phyloP scores from a whole-genome alignment of 1,140 invertebrate species.

The Nasonia vitripennis region DNA sequence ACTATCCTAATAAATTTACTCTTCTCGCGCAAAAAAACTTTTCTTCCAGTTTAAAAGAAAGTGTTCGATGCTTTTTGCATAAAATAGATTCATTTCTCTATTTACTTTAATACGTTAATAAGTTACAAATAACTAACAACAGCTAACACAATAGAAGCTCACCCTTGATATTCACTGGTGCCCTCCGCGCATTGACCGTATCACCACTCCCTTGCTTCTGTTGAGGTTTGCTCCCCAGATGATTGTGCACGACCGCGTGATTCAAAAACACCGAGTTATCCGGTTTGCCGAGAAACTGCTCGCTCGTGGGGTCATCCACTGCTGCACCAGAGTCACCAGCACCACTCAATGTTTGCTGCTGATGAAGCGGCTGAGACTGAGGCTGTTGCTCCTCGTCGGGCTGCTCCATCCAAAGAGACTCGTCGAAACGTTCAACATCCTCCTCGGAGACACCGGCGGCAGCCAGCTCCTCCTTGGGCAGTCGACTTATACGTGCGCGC shows the following conservation, averaged over 20 bases:
- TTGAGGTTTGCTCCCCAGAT: conserved; percentile 57
- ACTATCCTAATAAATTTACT: background rate
- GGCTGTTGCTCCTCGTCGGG: conserved; percentile 9
- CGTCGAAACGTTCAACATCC: conserved; percentile 66
- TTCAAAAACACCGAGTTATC: conserved; percentile 64
- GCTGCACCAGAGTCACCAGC: background rate
- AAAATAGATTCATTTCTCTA: background rate
- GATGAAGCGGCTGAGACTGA: conserved; percentile 32
- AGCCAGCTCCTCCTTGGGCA: conserved; percentile 65
- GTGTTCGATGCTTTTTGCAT: background rate
- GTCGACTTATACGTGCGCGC: conserved; percentile 78
- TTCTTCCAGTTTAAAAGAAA: background rate
- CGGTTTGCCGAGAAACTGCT: conserved; percentile 63
- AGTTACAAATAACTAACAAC: no score
- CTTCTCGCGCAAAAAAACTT: background rate
- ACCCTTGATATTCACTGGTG: conserved; percentile 61
- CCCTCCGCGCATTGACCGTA: background rate
- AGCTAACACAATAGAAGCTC: conserved; percentile 30
- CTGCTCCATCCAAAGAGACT: conserved; percentile 62
- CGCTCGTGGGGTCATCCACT: conserved; percentile 49
- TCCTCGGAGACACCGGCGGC: conserved; percentile 28
- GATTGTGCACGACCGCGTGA: conserved; percentile 65
- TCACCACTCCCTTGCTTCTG: conserved; percentile 40
- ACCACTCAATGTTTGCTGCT: conserved; percentile 4
- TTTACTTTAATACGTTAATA: no score